These are phyloP conservation scores for Clarias laeviceps DNA, from an alignment of 2,797 vertebrate species.

Conservation along the genomic window DNA sequence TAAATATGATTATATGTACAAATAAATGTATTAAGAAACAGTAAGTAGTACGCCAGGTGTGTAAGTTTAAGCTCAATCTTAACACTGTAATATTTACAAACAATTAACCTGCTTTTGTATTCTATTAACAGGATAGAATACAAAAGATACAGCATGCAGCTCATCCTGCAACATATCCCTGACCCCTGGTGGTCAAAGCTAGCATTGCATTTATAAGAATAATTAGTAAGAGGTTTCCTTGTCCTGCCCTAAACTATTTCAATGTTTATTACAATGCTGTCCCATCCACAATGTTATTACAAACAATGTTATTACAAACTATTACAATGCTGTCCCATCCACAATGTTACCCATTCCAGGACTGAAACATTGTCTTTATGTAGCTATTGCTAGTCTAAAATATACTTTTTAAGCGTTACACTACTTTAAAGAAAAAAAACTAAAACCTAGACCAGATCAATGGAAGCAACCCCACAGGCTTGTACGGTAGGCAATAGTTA, in stretches of 20 bases:
- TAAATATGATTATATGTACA: neutral
- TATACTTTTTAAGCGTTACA: neutral
- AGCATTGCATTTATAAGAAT: neutral
- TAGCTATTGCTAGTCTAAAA: neutral
- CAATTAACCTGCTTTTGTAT: too few relatives aligned
- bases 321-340: neutral
- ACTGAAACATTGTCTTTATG: neutral
- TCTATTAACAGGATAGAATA: neutral
- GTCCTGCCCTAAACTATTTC: neutral
- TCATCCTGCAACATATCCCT: neutral
- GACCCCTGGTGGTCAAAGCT: slow-evolving; percentile 13
- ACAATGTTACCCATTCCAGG: neutral
- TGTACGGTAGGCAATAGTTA: too few relatives aligned
- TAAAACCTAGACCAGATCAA: too few relatives aligned
- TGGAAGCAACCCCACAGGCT: too few relatives aligned
- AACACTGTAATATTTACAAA: neutral
- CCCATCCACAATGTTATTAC: too few relatives aligned
- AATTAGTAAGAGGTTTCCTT: neutral
- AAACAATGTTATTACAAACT: too few relatives aligned
- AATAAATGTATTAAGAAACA: neutral
- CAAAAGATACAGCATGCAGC: neutral
- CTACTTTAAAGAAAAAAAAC: neutral
- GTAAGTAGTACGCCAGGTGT: neutral
- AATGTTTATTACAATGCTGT: too few relatives aligned
- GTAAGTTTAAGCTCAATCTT: neutral